Percentiles rank a stretch among this genome's conserved stretches.
phyloP scores from a whole-genome alignment of 2,113 vertebrate genomes.

The Burhinus oedicnemus region DNA sequence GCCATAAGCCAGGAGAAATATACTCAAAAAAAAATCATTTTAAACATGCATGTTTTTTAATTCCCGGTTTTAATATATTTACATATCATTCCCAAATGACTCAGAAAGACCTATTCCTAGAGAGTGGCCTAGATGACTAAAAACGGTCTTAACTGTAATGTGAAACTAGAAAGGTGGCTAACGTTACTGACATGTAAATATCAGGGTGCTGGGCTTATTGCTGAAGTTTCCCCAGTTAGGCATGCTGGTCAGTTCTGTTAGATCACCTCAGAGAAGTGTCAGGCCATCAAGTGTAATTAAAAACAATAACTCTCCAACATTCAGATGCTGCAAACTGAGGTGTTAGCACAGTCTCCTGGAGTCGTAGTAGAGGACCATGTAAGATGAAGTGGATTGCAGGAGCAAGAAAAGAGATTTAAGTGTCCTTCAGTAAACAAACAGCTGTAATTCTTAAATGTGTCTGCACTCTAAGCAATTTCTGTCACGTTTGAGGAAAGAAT shows the following conservation, averaged over 20 bases:
- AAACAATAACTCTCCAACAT: background rate
- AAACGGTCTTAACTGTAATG: background rate
- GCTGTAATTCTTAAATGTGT: background rate
- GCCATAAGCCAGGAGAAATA: background rate
- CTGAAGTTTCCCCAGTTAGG: background rate
- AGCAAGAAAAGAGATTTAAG: background rate
- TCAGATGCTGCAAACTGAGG: background rate
- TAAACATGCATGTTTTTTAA: background rate
- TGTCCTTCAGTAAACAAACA: slow-evolving; percentile 25
- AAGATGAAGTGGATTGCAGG: background rate
- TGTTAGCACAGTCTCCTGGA: background rate
- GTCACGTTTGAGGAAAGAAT: background rate
- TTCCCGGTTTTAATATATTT: background rate
- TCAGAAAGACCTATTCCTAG: background rate
- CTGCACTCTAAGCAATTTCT: background rate
- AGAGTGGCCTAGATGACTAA: background rate
- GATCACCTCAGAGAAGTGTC: background rate
- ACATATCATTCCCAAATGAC: background rate
- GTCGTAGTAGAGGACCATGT: background rate
- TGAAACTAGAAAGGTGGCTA: background rate
- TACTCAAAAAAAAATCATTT: background rate
- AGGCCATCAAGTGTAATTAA: background rate
- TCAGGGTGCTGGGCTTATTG: background rate
- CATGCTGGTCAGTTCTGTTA: background rate
- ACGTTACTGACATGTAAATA: background rate